A percentile compares a stretch with the other conserved stretches of the same genome.
Conservation (phyloP, 1,140 invertebrate species). For the Formica exsecta region DNA sequence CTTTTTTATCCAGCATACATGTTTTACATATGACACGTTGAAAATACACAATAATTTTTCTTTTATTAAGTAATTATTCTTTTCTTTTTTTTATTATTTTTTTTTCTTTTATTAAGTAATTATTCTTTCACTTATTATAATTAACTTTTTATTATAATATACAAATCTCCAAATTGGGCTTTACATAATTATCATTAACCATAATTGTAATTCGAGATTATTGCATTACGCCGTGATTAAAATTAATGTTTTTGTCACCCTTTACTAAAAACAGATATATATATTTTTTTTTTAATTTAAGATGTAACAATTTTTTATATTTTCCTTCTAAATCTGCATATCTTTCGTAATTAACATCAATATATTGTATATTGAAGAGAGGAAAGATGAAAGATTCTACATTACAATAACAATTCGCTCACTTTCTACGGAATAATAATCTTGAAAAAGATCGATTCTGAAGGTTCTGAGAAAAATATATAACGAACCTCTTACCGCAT, state of each 20-base stretch:
- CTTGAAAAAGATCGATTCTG: conserved; percentile 20
- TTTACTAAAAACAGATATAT: background rate
- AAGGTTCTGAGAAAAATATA: conserved; percentile 22
- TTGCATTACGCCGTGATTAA: background rate
- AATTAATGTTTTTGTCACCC: background rate
- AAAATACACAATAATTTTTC: background rate
- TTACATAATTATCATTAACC: background rate
- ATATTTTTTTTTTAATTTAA: background rate
- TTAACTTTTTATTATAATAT: conserved; percentile 12
- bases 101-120: background rate
- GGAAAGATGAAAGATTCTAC: background rate
- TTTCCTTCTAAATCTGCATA: background rate
- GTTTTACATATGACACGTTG: background rate
- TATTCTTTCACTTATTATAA: background rate
- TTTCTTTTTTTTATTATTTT: too few species aligned
- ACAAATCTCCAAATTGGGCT: background rate
- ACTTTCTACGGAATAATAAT: conserved; percentile 32
- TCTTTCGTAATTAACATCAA: background rate
- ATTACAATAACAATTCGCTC: background rate
- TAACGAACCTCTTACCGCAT: conserved; percentile 25
- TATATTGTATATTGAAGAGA: background rate
- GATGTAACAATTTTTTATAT: background rate
- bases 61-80: background rate
- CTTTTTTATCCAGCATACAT: background rate
- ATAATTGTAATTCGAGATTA: background rate